phyloP scores from a whole-genome alignment of 2,888 invertebrate species.

The Polia nebulosa region DNA sequence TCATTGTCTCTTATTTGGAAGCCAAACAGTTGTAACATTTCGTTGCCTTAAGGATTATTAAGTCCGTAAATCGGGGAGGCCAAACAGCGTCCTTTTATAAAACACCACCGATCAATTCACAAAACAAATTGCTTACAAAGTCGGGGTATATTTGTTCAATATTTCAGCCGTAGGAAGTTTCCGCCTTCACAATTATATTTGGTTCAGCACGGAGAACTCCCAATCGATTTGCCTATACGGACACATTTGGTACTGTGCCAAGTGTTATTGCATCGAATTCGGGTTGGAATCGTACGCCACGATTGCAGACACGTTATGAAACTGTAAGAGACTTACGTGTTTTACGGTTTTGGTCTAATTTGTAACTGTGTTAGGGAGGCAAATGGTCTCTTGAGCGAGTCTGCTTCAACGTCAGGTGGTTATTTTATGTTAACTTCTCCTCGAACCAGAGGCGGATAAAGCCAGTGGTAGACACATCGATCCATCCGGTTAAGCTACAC shows the following conservation, averaged over 20 bases:
- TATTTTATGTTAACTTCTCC: conserved; percentile 7
- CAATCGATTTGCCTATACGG: conserved; percentile 85
- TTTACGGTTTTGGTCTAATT: conserved; percentile 52
- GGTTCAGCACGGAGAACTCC: conserved; percentile 64
- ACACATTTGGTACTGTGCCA: conserved; percentile 85
- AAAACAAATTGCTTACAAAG: conserved; percentile 61
- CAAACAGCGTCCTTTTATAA: conserved; percentile 38
- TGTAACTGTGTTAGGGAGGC: conserved; percentile 44
- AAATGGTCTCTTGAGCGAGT: conserved; percentile 16
- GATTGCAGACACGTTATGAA: conserved; percentile 73
- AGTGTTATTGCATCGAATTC: conserved; percentile 84
- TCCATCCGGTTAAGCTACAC: too few species aligned
- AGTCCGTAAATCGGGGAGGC: conserved; percentile 38
- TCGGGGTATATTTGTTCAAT: conserved; percentile 61
- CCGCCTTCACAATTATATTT: conserved; percentile 67
- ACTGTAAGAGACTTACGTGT: conserved; percentile 55
- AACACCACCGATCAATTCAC: conserved; percentile 57
- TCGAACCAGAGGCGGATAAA: not conserved
- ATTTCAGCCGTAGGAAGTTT: conserved; percentile 61
- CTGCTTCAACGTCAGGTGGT: not conserved
- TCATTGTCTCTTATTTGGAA: conserved; percentile 1
- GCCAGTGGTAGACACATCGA: not conserved
- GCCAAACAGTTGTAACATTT: conserved; percentile 1
- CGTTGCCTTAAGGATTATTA: conserved; percentile 29
- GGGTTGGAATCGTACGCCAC: conserved; percentile 67